These are phyloP conservation scores for Frankliniella fusca DNA, from an alignment of 2,888 invertebrate genomes.

Conservation along the genomic window DNA sequence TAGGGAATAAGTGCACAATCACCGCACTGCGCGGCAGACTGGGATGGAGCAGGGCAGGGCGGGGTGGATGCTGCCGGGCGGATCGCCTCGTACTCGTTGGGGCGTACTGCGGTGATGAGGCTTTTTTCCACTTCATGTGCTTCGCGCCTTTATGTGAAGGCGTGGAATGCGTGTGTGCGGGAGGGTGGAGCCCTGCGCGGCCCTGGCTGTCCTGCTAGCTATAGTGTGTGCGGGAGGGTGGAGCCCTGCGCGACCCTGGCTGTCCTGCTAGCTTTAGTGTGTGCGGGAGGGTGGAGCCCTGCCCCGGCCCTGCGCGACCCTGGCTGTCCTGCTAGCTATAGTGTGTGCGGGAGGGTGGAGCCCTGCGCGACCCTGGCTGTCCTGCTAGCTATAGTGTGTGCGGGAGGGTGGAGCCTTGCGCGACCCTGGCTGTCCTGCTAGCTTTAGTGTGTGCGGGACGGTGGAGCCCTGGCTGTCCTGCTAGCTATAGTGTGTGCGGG, in stretches of 20 bases:
- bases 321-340: too few species aligned
- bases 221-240: background rate
- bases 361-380: too few species aligned
- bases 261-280: background rate
- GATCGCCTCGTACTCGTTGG: background rate
- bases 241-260: too few species aligned
- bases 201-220: background rate
- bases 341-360: too few species aligned
- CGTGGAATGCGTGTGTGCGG: background rate
- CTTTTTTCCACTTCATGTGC: conserved; percentile 6
- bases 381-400: too few species aligned
- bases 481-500: too few species aligned
- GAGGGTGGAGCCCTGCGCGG: background rate
- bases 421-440: background rate
- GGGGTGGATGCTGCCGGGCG: background rate
- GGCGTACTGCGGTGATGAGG: background rate
- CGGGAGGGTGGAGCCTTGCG: background rate
- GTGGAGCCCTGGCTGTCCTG: too few species aligned
- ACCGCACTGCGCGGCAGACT: background rate
- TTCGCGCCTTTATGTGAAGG: background rate
- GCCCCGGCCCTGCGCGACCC: too few species aligned
- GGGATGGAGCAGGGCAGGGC: background rate
- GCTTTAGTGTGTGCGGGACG: background rate
- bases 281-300: background rate
- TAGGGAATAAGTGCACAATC: background rate